Conservation (phyloP, 2,797 vertebrate species). For the Lophotriccus pileatus region DNA sequence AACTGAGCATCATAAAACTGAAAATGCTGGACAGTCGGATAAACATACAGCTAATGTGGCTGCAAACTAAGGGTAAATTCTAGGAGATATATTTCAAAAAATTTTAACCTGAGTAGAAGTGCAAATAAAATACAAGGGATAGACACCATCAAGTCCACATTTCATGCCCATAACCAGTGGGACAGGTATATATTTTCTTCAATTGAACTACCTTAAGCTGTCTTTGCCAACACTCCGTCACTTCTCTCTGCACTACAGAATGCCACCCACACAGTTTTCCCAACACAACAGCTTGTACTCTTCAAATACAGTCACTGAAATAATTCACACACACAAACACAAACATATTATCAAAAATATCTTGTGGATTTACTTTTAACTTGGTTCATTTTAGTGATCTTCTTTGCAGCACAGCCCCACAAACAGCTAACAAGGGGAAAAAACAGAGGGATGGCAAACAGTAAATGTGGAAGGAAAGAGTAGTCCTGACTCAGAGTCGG, state of each 20-base stretch:
- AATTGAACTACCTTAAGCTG: background rate
- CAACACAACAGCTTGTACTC: background rate
- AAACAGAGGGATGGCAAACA: fast-evolving
- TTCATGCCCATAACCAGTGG: background rate
- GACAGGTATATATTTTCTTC: background rate
- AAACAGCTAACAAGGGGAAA: background rate
- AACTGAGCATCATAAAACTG: background rate
- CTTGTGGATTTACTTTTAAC: background rate
- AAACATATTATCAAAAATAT: background rate
- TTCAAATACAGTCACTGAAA: background rate
- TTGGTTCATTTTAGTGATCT: background rate
- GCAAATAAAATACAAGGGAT: background rate
- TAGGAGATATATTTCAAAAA: background rate
- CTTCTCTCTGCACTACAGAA: background rate
- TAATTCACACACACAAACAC: background rate
- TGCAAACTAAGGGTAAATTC: background rate
- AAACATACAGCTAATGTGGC: fast-evolving
- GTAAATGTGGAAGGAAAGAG: background rate
- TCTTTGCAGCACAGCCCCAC: background rate
- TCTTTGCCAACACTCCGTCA: background rate
- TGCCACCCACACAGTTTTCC: background rate
- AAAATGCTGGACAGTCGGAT: background rate
- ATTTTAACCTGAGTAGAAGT: background rate
- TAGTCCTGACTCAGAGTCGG: background rate
- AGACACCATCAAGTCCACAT: background rate